phyloP scores from a whole-genome alignment of 2,113 vertebrate species.

The Stictonetta naevosa region DNA sequence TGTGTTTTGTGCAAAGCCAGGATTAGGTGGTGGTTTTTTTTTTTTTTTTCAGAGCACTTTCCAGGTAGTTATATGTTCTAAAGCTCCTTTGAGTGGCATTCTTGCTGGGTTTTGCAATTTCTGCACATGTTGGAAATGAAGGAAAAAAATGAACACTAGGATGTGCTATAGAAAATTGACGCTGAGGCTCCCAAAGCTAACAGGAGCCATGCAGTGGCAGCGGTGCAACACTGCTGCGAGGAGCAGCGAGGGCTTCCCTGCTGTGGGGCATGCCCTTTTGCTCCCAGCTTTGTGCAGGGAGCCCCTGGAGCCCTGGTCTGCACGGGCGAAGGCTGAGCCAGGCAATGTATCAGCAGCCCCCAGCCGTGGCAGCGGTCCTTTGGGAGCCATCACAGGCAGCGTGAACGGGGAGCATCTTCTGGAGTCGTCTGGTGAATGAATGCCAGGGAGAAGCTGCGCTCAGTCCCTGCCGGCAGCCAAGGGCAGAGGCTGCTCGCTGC shows the following conservation, averaged over 20 bases:
- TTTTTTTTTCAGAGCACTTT: background rate
- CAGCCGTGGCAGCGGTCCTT: accelerated
- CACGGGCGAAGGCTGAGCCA: accelerated
- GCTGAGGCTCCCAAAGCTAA: background rate
- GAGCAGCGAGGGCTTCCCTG: background rate
- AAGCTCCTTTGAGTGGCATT: background rate
- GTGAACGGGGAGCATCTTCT: background rate
- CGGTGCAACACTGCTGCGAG: accelerated
- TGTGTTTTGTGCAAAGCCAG: background rate
- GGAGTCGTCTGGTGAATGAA: background rate
- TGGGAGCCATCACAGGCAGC: background rate
- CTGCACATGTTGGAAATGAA: background rate
- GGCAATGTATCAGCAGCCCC: background rate
- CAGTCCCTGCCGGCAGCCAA: accelerated
- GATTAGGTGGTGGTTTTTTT: background rate
- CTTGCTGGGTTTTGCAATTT: background rate
- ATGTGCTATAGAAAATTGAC: accelerated
- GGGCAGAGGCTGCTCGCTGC: background rate
- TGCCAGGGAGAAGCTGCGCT: background rate
- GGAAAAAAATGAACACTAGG: background rate
- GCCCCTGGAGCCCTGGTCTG: background rate
- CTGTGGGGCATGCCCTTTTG: accelerated
- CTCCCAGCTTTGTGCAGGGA: accelerated
- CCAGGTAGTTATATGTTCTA: background rate
- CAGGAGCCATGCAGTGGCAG: accelerated